phyloP scores from a whole-genome alignment of 2,888 invertebrate species.

The Graphium colonna region DNA sequence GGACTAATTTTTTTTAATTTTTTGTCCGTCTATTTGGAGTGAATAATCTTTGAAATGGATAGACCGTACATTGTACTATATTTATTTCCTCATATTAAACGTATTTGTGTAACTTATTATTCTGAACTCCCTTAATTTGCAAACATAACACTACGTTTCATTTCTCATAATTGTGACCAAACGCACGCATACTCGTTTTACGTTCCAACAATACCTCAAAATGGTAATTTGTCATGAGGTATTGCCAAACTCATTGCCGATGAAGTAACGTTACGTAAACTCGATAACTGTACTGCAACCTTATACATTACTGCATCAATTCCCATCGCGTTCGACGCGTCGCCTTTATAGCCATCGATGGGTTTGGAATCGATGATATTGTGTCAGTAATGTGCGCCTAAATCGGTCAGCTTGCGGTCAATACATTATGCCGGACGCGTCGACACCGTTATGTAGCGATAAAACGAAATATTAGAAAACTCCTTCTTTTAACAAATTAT shows the following conservation, averaged over 20 bases:
- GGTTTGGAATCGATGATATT: conserved; percentile 35
- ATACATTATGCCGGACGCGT: conserved; percentile 28
- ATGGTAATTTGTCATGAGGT: conserved; percentile 4
- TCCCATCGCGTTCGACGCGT: conserved; percentile 27
- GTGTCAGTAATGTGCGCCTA: conserved; percentile 31
- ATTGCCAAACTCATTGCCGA: conserved; percentile 14
- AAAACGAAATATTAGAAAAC: not conserved
- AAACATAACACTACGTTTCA: not conserved
- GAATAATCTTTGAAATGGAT: too few species aligned
- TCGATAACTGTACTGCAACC: conserved; percentile 25
- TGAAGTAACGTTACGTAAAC: conserved; percentile 24
- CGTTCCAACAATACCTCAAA: not conserved
- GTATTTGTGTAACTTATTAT: too few species aligned
- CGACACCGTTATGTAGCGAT: conserved; percentile 35
- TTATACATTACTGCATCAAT: conserved; percentile 29
- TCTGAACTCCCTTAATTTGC: too few species aligned
- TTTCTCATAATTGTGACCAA: too few species aligned
- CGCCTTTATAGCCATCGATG: conserved; percentile 32
- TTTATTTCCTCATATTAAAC: too few species aligned
- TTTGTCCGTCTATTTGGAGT: too few species aligned
- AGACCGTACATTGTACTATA: too few species aligned
- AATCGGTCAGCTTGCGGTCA: conserved; percentile 39
- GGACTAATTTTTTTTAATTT: too few species aligned
- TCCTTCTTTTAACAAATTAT: not conserved
- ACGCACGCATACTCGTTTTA: not conserved